Evolutionary conservation across 2,888 invertebrate species (phyloP), one percentile per base, ranked within the genome.

Genomic region (Amblyteles armatorius): DNA sequence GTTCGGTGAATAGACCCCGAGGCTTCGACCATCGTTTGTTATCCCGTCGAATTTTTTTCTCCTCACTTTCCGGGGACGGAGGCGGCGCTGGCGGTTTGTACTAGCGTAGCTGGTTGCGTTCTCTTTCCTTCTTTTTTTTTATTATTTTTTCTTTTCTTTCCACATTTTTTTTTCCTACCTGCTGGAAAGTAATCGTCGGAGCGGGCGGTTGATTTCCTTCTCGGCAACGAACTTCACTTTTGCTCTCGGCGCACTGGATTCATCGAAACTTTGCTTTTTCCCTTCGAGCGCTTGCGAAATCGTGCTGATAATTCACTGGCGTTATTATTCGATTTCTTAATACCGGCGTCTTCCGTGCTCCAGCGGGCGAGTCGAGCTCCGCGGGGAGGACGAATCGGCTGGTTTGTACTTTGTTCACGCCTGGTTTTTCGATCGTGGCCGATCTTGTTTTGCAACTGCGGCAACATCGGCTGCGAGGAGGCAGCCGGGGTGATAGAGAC

Each of bases 141-240:
- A 3, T 16, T 4, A 13, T 71, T 48, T 44, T 69, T 52, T 77
- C 19, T 52, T 40, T 69, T 63, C 33, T 68, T 16, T 48, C 9
- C 11, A 40, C 40, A 3, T 36, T 50, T 76, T 80, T 80, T 68
- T 67, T 63, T 71, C 29, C 33, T 52, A 71, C 71, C 69, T 77
- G 68, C 63, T 74, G 57, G 63, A 77, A 57, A 82, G 76, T 50
- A 77, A 69, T 65, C 52, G 69, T 50, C 48, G 57, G 52, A 71
- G 36, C 50, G 26, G 50, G 52, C 76, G 63, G 77, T 82, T 63
- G 63, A 71, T 82, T 82, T 67, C 60, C 60, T 81, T 69, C 52
- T 76, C 55, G 22, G 57, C 22, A 57, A 40, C 22, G 36, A 22
- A 40, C 72, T 72, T 72, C 33, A 65, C 22, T 76, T 65, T 33